A percentile compares a stretch with the other conserved stretches of the same genome.
These are phyloP conservation scores for Phragmatobia fuliginosa DNA, from an alignment of 2,888 invertebrate species.

Conservation along the genomic window DNA sequence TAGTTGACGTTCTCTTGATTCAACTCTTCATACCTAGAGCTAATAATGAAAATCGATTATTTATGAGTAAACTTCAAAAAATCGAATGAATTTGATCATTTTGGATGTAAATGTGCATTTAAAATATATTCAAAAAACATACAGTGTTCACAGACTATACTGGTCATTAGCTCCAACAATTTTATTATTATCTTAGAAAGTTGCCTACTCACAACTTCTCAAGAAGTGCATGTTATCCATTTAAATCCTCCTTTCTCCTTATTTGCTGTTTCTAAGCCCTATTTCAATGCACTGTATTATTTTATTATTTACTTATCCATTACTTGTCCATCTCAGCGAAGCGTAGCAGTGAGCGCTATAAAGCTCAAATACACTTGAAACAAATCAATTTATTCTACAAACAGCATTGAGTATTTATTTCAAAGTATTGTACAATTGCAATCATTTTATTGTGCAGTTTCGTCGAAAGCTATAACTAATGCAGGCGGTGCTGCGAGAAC, in stretches of 20 bases:
- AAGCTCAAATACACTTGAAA: constrained; percentile 1
- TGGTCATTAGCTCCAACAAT: too few species aligned
- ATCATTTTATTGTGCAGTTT: constrained; percentile 24
- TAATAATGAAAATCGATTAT: too few species aligned
- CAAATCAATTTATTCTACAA: constrained; percentile 4
- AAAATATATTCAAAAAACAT: too few species aligned
- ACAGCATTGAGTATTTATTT: constrained; percentile 25
- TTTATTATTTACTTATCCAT: not conserved
- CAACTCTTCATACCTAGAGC: too few species aligned
- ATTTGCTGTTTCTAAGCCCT: not conserved
- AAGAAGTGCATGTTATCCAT: not conserved
- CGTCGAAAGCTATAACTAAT: constrained; percentile 30
- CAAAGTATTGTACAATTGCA: constrained; percentile 44
- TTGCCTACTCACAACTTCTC: not conserved
- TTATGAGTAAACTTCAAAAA: too few species aligned
- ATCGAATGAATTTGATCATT: too few species aligned
- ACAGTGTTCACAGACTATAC: too few species aligned
- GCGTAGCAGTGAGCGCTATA: not conserved
- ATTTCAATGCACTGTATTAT: not conserved
- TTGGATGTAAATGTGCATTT: too few species aligned
- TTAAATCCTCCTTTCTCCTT: not conserved
- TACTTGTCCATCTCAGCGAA: not conserved
- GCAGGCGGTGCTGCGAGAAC: constrained; percentile 13
- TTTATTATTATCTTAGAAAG: too few species aligned
- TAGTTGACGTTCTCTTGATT: too few species aligned